phyloP scores from a whole-genome alignment of 1,140 invertebrate genomes.

The Apolygus lucorum region DNA sequence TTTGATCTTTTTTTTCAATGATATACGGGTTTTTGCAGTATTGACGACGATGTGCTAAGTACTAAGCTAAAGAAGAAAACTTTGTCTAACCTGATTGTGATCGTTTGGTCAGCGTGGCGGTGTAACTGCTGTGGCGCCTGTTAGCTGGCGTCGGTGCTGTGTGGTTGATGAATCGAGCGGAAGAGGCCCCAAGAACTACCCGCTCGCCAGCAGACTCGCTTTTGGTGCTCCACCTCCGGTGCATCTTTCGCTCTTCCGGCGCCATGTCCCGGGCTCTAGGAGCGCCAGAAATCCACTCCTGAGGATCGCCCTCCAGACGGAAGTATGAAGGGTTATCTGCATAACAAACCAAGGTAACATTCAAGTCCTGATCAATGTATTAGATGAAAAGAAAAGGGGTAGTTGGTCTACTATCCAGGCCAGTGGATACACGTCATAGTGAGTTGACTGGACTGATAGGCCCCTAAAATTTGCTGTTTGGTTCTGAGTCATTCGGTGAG shows the following conservation, averaged over 20 bases:
- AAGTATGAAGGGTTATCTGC: constrained; percentile 22
- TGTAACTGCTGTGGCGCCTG: constrained; percentile 5
- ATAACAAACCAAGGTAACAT: not conserved
- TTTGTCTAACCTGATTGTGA: constrained; percentile 13
- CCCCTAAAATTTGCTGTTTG: too few species aligned
- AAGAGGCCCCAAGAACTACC: not conserved
- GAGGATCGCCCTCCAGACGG: constrained; percentile 9
- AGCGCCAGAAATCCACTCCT: not conserved
- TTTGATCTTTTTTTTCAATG: too few species aligned
- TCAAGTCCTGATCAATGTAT: not conserved
- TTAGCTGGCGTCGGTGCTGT: not conserved
- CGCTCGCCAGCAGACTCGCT: not conserved
- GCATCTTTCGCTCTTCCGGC: constrained; percentile 9
- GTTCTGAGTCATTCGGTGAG: too few species aligned
- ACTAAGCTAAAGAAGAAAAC: too few species aligned
- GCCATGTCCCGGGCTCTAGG: constrained; percentile 11
- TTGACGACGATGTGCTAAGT: too few species aligned
- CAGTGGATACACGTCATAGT: too few species aligned
- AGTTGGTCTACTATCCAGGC: too few species aligned
- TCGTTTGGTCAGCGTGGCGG: not conserved
- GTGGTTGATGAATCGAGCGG: constrained; percentile 4
- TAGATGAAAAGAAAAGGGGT: too few species aligned
- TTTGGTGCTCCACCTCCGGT: constrained; percentile 3
- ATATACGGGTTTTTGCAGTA: too few species aligned
- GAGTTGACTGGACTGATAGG: too few species aligned